Evolutionary conservation across 1,140 invertebrate genomes (phyloP), one percentile per base, ranked within the genome.

Genomic region (Bombyx mandarina): DNA sequence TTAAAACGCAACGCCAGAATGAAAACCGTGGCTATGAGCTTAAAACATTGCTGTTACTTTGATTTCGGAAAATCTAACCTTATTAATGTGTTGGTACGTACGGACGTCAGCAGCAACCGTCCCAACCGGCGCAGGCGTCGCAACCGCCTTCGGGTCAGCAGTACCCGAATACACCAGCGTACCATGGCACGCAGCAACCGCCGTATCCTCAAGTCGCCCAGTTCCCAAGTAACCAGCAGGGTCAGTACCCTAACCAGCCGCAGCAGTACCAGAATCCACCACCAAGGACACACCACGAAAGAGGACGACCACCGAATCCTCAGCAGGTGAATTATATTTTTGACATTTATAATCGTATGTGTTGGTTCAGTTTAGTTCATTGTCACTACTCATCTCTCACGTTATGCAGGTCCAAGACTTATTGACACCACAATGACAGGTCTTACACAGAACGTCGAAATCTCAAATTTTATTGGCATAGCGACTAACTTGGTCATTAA

Each of bases 121-220:
- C 82, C 73, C 89, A 90, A 83, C 83, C 84, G 77, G 77, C 73
- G 69, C 89, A 89, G 80, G 90, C 90, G 70, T 91, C 92, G 77
- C 86, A 88, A 71, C 88, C 84, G 80, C 88, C 77, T 74, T 85
- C 85, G 73, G 88, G 74, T 67, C 89, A 75, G 82, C 82, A 65
- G 79, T 85, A 82, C 84, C 84, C 67, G 84, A 87, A 63, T 87
- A 85, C 83, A 85, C 83, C 66, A 82, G 78, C 77, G 72, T 86
- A 77, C 83, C 83, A 86, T 86, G 83, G 83, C 83, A 86, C 82
- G 82, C 83, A 86, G 82, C 83, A 78, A 85, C 83, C 77, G 75
- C 82, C 79, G 62, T 86, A 78, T 79, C 81, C 71, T 69, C 77
- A 66, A 76, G 78, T 71, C 73, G 81, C 73, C 67, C 81, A 82